phyloP scores from a whole-genome alignment of 1,140 invertebrate species.

The Drosophila pruinosa region DNA sequence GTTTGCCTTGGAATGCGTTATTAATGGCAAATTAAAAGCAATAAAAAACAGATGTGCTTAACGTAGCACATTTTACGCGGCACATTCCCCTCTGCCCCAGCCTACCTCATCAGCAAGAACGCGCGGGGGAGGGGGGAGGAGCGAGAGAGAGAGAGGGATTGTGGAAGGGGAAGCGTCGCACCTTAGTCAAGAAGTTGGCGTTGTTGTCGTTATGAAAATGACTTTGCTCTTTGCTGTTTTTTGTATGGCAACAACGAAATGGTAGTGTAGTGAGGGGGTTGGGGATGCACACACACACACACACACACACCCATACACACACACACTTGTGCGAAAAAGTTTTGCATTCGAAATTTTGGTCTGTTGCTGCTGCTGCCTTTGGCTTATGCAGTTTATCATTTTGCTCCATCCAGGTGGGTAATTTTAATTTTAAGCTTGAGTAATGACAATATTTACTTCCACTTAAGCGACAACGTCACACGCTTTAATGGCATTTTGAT shows the following conservation, averaged over 20 bases:
- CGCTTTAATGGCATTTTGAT: constrained; percentile 81
- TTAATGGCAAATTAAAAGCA: constrained; percentile 83
- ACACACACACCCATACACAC: constrained; percentile 8
- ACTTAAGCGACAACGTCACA: constrained; percentile 71
- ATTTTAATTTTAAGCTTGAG: constrained; percentile 82
- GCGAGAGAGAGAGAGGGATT: neutral
- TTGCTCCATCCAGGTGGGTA: constrained; percentile 76
- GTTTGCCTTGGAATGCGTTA: constrained; percentile 76
- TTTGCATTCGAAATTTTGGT: constrained; percentile 78
- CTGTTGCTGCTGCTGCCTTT: constrained; percentile 46
- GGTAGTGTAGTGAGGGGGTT: neutral
- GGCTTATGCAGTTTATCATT: constrained; percentile 82
- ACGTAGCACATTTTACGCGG: constrained; percentile 75
- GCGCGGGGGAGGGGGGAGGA: neutral
- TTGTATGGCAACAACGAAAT: constrained; percentile 24
- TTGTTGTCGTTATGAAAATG: constrained; percentile 80
- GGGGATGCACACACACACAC: neutral
- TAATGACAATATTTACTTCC: constrained; percentile 82
- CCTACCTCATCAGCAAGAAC: constrained; percentile 58
- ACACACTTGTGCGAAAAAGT: constrained; percentile 64
- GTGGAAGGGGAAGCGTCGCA: constrained; percentile 24
- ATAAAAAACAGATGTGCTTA: constrained; percentile 83
- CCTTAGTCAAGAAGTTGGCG: constrained; percentile 72
- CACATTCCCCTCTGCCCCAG: neutral
- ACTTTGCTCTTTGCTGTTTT: constrained; percentile 74